These are phyloP conservation scores for Cheilosia variabilis DNA, from an alignment of 2,888 invertebrate species.

Conservation along the genomic window DNA sequence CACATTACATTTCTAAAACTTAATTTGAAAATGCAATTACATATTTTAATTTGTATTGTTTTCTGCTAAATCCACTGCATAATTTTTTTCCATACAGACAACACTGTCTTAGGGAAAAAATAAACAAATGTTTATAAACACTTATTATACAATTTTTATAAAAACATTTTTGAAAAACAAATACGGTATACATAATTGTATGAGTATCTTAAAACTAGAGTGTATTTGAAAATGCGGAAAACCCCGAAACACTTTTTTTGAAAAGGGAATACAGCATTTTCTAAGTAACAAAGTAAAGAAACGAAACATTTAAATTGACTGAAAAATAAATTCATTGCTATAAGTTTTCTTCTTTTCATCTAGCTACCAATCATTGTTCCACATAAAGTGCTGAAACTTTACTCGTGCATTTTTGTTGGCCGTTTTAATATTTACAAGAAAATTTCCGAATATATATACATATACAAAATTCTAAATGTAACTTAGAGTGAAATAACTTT, in stretches of 20 bases:
- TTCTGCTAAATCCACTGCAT: constrained; percentile 25
- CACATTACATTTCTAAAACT: background rate
- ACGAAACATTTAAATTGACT: constrained; percentile 50
- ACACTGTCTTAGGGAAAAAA: constrained; percentile 29
- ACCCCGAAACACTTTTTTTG: background rate
- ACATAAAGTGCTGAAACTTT: background rate
- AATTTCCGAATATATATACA: background rate
- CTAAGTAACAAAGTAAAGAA: background rate
- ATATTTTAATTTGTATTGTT: background rate
- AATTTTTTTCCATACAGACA: background rate
- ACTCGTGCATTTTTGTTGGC: background rate
- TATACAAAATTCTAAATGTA: background rate
- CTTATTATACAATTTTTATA: constrained; percentile 27
- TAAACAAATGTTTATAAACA: constrained; percentile 6
- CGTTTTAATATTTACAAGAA: background rate
- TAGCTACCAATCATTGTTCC: constrained; percentile 15
- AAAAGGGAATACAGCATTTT: constrained; percentile 9
- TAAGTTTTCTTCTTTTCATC: constrained; percentile 2
- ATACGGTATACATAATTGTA: background rate
- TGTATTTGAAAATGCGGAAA: constrained; percentile 7
- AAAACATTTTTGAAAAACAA: constrained; percentile 22
- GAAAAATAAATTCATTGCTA: constrained; percentile 43
- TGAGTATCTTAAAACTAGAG: constrained; percentile 14
- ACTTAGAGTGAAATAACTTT: background rate
- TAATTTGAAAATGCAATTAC: background rate